Percentiles rank a stretch among this genome's conserved stretches.
Conservation (phyloP, 2,888 invertebrate species). For the Mesorhabditis belari region DNA sequence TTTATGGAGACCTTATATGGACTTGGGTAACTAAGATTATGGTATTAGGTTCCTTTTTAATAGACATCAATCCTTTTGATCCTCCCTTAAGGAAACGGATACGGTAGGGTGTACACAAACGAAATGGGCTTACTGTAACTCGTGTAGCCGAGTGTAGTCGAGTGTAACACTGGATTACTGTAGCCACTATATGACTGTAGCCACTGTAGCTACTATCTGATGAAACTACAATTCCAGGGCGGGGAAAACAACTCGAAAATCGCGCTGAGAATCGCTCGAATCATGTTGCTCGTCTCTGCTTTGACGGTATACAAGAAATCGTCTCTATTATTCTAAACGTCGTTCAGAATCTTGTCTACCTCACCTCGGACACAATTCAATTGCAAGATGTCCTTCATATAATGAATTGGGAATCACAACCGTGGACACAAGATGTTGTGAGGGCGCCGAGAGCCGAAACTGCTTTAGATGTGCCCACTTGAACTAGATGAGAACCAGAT, state of each 20-base stretch:
- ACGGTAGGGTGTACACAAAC: too few relatives aligned
- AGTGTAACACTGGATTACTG: too few relatives aligned
- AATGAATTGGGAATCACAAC: constrained; percentile 13
- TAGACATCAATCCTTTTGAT: too few relatives aligned
- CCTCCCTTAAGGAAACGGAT: too few relatives aligned
- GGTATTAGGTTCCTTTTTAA: too few relatives aligned
- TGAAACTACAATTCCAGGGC: neutral
- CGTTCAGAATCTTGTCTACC: constrained; percentile 42
- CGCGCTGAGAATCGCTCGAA: constrained; percentile 34
- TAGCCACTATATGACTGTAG: constrained; percentile 1
- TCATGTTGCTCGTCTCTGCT: constrained; percentile 39
- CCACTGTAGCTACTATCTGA: neutral
- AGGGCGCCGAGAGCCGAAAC: constrained; percentile 9
- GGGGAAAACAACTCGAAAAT: constrained; percentile 9
- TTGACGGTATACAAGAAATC: constrained; percentile 28
- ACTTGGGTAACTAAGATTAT: too few relatives aligned
- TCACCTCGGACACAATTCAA: constrained; percentile 41
- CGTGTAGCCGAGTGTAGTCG: too few relatives aligned
- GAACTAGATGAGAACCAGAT: too few relatives aligned
- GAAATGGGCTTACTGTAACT: too few relatives aligned
- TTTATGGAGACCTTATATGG: too few relatives aligned
- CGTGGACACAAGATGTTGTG: constrained; percentile 13
- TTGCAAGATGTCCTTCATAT: constrained; percentile 41
- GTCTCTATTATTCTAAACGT: neutral
- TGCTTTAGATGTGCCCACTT: neutral